Evolutionary conservation across 2,113 vertebrate species (phyloP), one percentile per base, ranked within the genome.

Genomic region (Phodopus roborovskii): DNA sequence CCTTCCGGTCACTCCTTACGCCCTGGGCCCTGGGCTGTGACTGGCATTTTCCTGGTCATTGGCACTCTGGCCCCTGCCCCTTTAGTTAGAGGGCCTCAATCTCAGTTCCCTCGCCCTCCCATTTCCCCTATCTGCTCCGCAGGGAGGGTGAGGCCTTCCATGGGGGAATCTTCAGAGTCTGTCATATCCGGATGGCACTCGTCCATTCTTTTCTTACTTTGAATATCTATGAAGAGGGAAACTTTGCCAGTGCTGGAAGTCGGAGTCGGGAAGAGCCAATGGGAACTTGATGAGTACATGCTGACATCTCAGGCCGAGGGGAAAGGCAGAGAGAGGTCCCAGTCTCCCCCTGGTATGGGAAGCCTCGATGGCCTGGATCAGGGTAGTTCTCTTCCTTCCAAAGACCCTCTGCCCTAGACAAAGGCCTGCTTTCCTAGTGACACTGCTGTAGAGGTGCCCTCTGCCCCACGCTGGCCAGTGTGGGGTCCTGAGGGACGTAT

Each of bases 321-420:
- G 22, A 39, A 82, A 64, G 77, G n/a, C 66, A 33, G 77, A 74
- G 4, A 56, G 56, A 30, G 71, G 33, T 8, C 19, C 70, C 70
- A 1, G 50, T 9, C 17, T 1, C 30, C 45, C 0, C 0, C 1
- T 42, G n/a, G 19, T 1, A 4, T 24, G 9, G 13, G 28, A 13
- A 83, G 20, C 79, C 56, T 28, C 42, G 81, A 62, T 42, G 11
- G 26, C 20, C 36, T 15, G 48, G 20, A 0, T 20, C 3, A 0
- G 13, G 12, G 8, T 7, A 1, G 56, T 5, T 6, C 0, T 33
- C 17, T 48, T 1, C 19, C 60, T 73, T 75, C 71, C n/a, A 7
- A 56, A 42, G 30, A 26, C 13, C 16, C 78, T 74, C 48, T 13
- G 13, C 7, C 70, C 60, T 22, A 24, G 56, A 79, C 10, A 0